Evolutionary conservation across 2,797 vertebrate species (phyloP).

Genomic region (Tokudaia muenninki): DNA sequence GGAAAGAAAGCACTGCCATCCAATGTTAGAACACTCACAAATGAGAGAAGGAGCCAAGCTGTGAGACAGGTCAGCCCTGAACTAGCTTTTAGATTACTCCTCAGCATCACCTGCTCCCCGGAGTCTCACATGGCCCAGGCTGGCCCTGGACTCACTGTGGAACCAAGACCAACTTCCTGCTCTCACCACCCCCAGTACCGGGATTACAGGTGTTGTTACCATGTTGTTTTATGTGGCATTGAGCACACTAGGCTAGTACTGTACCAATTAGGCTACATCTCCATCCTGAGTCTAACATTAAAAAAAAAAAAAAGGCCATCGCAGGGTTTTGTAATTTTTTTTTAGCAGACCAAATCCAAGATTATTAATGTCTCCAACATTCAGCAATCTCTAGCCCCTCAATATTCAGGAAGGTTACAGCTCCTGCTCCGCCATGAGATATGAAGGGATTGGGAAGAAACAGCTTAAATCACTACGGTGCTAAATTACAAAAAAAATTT

Average conservation of each 20-base stretch:
- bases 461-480: neutral
- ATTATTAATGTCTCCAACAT: neutral
- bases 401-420: neutral
- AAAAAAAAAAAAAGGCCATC: neutral
- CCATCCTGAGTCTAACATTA: conserved; percentile 13
- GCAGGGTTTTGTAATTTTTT: neutral
- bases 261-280: neutral
- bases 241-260: neutral
- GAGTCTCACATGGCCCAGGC: neutral
- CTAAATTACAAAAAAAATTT: conserved; percentile 18
- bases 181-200: rapidly evolving
- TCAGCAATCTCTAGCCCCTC: neutral
- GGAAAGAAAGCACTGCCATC: conserved; percentile 19
- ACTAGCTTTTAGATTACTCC: too few relatives aligned
- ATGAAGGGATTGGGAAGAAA: conserved; percentile 17
- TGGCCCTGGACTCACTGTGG: neutral
- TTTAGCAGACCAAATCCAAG: conserved; percentile 34
- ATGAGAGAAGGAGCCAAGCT: neutral
- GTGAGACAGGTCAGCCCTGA: neutral
- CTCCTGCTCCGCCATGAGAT: neutral
- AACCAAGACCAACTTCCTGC: neutral
- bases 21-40: conserved; percentile 18
- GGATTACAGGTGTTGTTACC: neutral
- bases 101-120: neutral
- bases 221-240: neutral